Conservation (phyloP, 2,797 vertebrate species). For the Siniperca obscura region DNA sequence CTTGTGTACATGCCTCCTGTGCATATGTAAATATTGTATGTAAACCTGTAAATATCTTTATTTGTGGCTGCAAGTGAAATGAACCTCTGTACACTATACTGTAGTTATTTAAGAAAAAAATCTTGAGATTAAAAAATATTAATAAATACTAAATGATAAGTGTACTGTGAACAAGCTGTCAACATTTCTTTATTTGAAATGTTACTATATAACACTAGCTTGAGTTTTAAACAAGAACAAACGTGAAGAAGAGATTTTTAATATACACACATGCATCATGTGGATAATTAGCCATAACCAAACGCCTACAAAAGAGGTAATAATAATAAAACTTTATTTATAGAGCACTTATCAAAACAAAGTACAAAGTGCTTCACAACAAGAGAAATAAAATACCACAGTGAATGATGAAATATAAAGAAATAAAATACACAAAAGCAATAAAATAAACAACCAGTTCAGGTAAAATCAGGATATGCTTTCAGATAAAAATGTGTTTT, state of each 20-base stretch:
- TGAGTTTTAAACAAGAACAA: background rate
- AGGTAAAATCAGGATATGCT: too few relatives aligned
- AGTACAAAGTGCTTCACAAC: too few relatives aligned
- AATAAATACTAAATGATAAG: conserved; percentile 80
- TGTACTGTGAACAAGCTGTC: conserved; percentile 27
- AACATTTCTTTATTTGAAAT: background rate
- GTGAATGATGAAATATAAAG: too few relatives aligned
- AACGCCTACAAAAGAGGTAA: background rate
- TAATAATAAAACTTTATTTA: background rate
- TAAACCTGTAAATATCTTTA: conserved; percentile 80
- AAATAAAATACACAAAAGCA: too few relatives aligned
- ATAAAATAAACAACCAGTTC: too few relatives aligned
- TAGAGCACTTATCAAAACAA: too few relatives aligned
- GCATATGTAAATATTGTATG: conserved; percentile 79
- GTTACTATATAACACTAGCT: background rate
- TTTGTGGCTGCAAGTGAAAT: conserved; percentile 69
- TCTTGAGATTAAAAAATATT: conserved; percentile 52
- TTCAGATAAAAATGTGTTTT: too few relatives aligned
- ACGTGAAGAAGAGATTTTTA: background rate
- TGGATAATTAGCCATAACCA: background rate
- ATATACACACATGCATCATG: background rate
- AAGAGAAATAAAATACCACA: too few relatives aligned
- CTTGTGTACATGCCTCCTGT: conserved; percentile 77
- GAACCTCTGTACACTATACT: conserved; percentile 63
- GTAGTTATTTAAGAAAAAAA: conserved; percentile 79